Evolutionary conservation across 2,888 invertebrate species (phyloP), one percentile per base, ranked within the genome.

Genomic region (Altica lythri): DNA sequence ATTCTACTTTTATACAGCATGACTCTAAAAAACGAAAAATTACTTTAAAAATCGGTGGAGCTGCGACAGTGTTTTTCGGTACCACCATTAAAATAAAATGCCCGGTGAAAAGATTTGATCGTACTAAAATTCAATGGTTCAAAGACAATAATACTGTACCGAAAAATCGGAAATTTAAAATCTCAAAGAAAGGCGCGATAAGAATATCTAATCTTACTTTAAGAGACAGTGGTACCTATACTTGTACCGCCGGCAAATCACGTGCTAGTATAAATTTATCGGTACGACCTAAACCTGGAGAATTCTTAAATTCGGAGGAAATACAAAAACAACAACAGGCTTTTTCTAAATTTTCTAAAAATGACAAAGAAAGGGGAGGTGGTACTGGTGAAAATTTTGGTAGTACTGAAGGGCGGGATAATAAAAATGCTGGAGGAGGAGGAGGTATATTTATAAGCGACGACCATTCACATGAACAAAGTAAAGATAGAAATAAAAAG

Each of bases 81-180:
- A 92, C 94, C 0, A 90, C 90, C 69, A 86, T 96, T 54, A 95
- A 95, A 78, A 92, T 96, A 63, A 92, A 94, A 72, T 96, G 96
- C 71, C 95, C 95, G 0, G 92, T 93, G 14, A 92, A 92, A 72
- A 86, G 89, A 22, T 88, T 84, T 73, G 86, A 88, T 72, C 79
- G 92, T 58, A 88, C 91, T 0, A 89, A 89, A 74, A 92, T 94
- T 60, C 83, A 86, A 67, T 95, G 95, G 95, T 87, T 86, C 48
- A 95, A 95, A 72, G 92, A 95, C 72, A 88, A 90, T 61, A 86
- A 86, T 64, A 84, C 85, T 45, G 79, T 92, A 55, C 81, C 83
- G 17, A 90, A 91, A 69, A 87, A 88, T 1, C 87, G 88, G 70
- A 91, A 92, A 66, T 88, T 89, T 67, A 92, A 92, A 74, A 90